phyloP scores from a whole-genome alignment of 2,113 vertebrate species.

The Sebastes fasciatus region DNA sequence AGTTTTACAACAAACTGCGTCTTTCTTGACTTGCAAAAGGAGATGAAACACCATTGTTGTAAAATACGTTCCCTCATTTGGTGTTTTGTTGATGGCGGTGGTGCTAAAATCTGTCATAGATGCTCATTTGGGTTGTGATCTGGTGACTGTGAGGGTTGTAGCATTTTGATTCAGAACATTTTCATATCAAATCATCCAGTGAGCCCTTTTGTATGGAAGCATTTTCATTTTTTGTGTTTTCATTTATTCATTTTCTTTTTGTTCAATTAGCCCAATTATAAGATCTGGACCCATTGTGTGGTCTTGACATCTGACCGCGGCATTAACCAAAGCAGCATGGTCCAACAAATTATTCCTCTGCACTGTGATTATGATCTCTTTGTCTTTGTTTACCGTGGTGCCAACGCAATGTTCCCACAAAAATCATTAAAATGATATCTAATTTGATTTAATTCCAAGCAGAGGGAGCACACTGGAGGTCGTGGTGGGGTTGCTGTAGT shows the following conservation, averaged over 20 bases:
- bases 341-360: neutral
- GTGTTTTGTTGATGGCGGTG: neutral
- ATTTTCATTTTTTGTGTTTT: neutral
- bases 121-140: neutral
- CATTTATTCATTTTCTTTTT: neutral
- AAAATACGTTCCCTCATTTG: neutral
- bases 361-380: neutral
- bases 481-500: slow-evolving; percentile 36
- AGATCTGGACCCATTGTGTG: neutral
- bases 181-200: neutral
- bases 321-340: neutral
- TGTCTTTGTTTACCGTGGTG: neutral
- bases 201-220: neutral
- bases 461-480: slow-evolving; percentile 47
- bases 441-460: slow-evolving; percentile 9
- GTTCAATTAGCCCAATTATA: neutral
- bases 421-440: neutral
- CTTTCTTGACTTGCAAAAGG: too few relatives aligned
- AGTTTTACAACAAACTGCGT: too few relatives aligned
- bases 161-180: neutral
- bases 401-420: neutral
- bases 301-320: neutral
- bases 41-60: neutral
- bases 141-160: neutral
- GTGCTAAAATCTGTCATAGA: neutral